phyloP scores from a whole-genome alignment of 1,140 invertebrate species.

The Drosophila tristis region DNA sequence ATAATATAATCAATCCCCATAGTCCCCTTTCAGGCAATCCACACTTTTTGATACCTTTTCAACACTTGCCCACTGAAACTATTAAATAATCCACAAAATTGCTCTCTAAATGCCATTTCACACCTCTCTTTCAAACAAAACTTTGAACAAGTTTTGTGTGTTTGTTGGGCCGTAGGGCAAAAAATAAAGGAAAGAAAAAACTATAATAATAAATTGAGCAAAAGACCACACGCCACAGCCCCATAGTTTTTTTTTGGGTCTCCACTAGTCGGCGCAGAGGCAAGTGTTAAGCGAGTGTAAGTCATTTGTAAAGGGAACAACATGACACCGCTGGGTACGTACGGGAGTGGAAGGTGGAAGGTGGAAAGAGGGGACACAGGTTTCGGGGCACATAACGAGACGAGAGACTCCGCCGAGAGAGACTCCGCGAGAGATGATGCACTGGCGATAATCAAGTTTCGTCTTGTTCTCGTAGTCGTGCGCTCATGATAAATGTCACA shows the following conservation, averaged over 20 bases:
- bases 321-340: slow-evolving; percentile 42
- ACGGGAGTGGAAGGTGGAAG: not conserved
- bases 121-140: slow-evolving; percentile 25
- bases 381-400: slow-evolving; percentile 49
- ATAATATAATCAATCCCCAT: not conserved
- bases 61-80: slow-evolving; percentile 16
- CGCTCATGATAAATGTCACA: slow-evolving; percentile 84
- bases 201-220: slow-evolving; percentile 31
- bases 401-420: slow-evolving; percentile 38
- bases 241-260: slow-evolving; percentile 30
- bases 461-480: slow-evolving; percentile 79
- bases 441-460: slow-evolving; percentile 81
- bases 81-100: slow-evolving; percentile 49
- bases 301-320: slow-evolving; percentile 73
- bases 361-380: slow-evolving; percentile 4
- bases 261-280: slow-evolving; percentile 20
- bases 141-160: slow-evolving; percentile 43
- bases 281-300: slow-evolving; percentile 65
- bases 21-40: slow-evolving; percentile 31
- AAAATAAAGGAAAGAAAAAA: slow-evolving; percentile 5
- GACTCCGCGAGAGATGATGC: slow-evolving; percentile 69
- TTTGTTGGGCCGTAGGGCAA: slow-evolving; percentile 29
- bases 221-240: slow-evolving; percentile 64
- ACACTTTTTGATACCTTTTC: slow-evolving; percentile 25
- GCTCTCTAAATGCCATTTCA: slow-evolving; percentile 39